These are phyloP conservation scores for Lycocerus yunnanus DNA, from an alignment of 2,888 invertebrate species.

Conservation along the genomic window DNA sequence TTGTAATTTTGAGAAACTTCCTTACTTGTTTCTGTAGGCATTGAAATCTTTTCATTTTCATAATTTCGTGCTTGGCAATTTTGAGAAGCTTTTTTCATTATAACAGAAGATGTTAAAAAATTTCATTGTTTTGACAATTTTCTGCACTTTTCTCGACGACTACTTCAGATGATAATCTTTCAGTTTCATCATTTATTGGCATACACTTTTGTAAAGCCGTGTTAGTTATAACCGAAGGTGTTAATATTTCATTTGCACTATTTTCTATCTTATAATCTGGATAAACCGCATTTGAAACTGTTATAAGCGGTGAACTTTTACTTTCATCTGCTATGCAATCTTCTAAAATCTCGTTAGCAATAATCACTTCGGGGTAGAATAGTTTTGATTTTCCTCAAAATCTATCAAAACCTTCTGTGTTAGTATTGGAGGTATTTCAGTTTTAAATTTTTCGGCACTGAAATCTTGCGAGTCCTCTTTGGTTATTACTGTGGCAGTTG, in stretches of 20 bases:
- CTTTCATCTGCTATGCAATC: neutral
- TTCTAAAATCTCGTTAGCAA: neutral
- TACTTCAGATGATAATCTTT: neutral
- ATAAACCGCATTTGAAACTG: too few species aligned
- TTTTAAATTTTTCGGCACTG: too few species aligned
- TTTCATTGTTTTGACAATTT: neutral
- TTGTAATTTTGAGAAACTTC: too few species aligned
- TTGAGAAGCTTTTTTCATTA: neutral
- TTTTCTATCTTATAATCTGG: neutral
- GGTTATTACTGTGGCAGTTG: neutral
- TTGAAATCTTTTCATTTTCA: too few species aligned
- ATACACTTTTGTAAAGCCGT: neutral
- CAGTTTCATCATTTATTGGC: neutral
- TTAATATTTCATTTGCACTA: neutral
- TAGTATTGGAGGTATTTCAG: neutral
- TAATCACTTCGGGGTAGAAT: neutral
- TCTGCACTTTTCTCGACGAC: neutral
- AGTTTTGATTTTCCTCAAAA: neutral
- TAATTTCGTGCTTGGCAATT: neutral
- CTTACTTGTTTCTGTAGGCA: too few species aligned
- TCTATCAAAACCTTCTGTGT: neutral
- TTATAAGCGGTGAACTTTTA: too few species aligned
- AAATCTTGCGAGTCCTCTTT: neutral
- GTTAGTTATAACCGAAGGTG: neutral
- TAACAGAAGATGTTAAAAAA: neutral